phyloP scores from a whole-genome alignment of 2,888 invertebrate genomes.

The Napeogenes sylphis region DNA sequence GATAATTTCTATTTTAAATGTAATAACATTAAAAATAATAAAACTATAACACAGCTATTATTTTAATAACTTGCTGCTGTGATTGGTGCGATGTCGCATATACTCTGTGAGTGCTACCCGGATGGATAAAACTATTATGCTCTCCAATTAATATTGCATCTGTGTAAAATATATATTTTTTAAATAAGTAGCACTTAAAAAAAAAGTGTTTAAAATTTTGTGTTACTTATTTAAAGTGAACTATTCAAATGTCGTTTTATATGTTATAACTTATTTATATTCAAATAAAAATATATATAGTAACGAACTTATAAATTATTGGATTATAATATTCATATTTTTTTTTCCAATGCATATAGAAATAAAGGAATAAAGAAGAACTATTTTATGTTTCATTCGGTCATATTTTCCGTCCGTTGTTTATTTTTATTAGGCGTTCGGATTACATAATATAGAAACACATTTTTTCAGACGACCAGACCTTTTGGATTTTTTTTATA shows the following conservation, averaged over 20 bases:
- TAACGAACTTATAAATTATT: not conserved
- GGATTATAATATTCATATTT: not conserved
- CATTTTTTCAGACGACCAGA: conserved; percentile 3
- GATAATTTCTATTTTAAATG: too few species aligned
- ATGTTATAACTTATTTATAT: too few species aligned
- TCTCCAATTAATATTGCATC: conserved; percentile 13
- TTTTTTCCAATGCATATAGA: not conserved
- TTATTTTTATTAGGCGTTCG: conserved; percentile 2
- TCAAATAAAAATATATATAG: not conserved
- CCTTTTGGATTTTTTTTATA: not conserved
- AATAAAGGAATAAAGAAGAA: not conserved
- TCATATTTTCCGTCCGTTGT: conserved; percentile 1
- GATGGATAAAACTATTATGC: conserved; percentile 10
- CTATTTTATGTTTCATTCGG: conserved; percentile 5
- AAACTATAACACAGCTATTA: too few species aligned
- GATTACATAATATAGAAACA: conserved; percentile 4
- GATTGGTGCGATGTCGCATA: conserved; percentile 1
- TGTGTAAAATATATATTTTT: not conserved
- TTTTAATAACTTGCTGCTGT: not conserved
- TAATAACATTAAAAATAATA: too few species aligned
- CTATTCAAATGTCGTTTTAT: too few species aligned
- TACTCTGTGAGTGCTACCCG: not conserved
- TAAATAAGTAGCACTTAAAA: not conserved
- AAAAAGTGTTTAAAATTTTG: too few species aligned
- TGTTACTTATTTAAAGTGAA: too few species aligned